Evolutionary conservation across 2,797 vertebrate species (phyloP).

Genomic region (Siniperca scherzeri): DNA sequence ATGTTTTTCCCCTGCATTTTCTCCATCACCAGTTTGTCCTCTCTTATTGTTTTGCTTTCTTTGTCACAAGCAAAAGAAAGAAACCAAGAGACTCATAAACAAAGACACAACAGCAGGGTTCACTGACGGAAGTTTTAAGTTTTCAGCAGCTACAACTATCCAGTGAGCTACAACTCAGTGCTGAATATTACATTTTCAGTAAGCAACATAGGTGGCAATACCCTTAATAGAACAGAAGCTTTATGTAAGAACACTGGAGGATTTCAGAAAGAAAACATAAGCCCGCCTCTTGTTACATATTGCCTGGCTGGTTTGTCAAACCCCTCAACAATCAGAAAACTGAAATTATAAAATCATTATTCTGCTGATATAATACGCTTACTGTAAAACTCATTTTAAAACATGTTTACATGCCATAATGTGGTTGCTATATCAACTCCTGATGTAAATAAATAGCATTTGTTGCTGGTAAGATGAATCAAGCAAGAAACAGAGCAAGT

Average conservation of each 20-base stretch:
- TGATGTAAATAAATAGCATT: neutral
- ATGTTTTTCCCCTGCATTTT: neutral
- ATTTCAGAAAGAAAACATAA: slow-evolving; percentile 2
- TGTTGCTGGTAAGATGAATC: neutral
- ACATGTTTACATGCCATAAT: neutral
- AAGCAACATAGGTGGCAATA: neutral
- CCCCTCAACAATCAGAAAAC: neutral
- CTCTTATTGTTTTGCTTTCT: neutral
- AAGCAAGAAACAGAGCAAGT: neutral
- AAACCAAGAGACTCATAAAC: neutral
- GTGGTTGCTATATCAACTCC: neutral
- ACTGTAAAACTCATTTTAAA: neutral
- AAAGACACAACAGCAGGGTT: neutral
- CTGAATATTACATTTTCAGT: neutral
- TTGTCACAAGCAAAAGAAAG: neutral
- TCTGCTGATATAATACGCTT: neutral
- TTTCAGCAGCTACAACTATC: neutral
- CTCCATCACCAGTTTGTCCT: neutral
- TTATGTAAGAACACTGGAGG: neutral
- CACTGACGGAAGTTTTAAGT: neutral
- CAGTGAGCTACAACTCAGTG: neutral
- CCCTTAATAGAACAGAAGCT: fast-evolving
- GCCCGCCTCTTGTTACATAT: neutral
- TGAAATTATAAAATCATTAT: neutral
- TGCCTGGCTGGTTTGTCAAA: slow-evolving; percentile 27